phyloP scores from a whole-genome alignment of 2,113 vertebrate species.

The Phrynosoma blainvillii region DNA sequence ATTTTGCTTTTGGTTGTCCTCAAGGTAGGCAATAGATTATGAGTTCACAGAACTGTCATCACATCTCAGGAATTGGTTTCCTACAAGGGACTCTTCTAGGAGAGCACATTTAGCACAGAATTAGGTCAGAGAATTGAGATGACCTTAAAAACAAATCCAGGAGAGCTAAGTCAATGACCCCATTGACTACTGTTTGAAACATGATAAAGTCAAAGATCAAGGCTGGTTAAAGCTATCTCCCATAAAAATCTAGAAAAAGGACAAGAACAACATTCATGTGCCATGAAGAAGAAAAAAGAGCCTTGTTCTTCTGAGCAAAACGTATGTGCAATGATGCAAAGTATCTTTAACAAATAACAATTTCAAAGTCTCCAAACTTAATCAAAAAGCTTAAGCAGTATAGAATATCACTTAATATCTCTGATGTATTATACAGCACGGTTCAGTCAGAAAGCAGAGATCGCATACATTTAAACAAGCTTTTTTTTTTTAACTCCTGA shows the following conservation, averaged over 20 bases:
- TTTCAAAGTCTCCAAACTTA: neutral
- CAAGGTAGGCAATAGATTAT: conserved; percentile 46
- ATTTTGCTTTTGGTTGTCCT: neutral
- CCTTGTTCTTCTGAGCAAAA: conserved; percentile 43
- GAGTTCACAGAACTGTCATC: conserved; percentile 64
- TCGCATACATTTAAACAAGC: conserved; percentile 1
- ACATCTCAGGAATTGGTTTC: conserved; percentile 53
- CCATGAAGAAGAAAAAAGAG: conserved; percentile 49
- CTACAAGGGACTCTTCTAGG: conserved; percentile 63
- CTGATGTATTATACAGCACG: conserved; percentile 33
- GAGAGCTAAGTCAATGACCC: conserved; percentile 56
- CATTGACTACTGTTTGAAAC: conserved; percentile 72
- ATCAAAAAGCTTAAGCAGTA: neutral
- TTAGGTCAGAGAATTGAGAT: conserved; percentile 70
- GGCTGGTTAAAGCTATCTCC: conserved; percentile 38
- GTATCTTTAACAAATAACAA: neutral
- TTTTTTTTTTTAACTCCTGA: conserved; percentile 23
- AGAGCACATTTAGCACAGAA: conserved; percentile 66
- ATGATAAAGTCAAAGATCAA: conserved; percentile 65
- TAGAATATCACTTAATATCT: neutral
- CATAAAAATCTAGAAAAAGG: conserved; percentile 63
- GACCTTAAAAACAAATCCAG: conserved; percentile 71
- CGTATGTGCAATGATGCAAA: conserved; percentile 34
- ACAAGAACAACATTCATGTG: conserved; percentile 65
- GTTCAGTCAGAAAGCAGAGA: conserved; percentile 39